A percentile compares a stretch with the other conserved stretches of the same genome.
Evolutionary conservation across 1,140 invertebrate genomes (phyloP).

Genomic region (Achroia grisella): DNA sequence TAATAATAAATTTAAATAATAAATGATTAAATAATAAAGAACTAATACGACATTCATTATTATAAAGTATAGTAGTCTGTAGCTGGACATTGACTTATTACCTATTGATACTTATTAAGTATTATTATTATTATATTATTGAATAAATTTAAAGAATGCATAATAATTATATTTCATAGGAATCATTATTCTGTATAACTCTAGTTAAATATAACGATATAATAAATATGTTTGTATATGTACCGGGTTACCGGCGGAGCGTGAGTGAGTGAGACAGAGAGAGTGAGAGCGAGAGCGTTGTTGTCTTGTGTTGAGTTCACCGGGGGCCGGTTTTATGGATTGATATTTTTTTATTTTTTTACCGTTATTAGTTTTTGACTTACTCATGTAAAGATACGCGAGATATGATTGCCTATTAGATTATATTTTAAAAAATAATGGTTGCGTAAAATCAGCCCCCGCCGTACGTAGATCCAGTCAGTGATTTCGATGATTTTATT

Average conservation of each 20-base stretch:
- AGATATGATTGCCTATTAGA: slow-evolving; percentile 70
- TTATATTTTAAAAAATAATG: slow-evolving; percentile 74
- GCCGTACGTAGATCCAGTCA: slow-evolving; percentile 65
- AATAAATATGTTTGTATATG: slow-evolving; percentile 72
- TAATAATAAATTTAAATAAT: slow-evolving; percentile 70
- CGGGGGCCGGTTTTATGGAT: slow-evolving; percentile 65
- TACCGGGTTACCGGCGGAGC: slow-evolving; percentile 46
- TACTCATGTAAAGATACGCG: slow-evolving; percentile 65
- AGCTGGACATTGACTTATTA: slow-evolving; percentile 70
- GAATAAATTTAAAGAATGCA: slow-evolving; percentile 72
- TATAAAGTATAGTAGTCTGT: slow-evolving; percentile 70
- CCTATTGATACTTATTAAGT: slow-evolving; percentile 73
- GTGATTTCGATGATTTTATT: slow-evolving; percentile 72
- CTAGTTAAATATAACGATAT: slow-evolving; percentile 74
- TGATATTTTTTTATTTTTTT: slow-evolving; percentile 74
- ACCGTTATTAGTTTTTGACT: slow-evolving; percentile 72
- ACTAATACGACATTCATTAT: slow-evolving; percentile 72
- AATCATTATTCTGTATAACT: slow-evolving; percentile 76
- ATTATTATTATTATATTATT: slow-evolving; percentile 71
- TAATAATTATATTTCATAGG: slow-evolving; percentile 76
- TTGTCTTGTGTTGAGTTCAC: slow-evolving; percentile 49
- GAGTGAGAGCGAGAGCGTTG: too few species aligned
- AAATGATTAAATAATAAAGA: slow-evolving; percentile 55
- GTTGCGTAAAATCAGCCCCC: slow-evolving; percentile 64
- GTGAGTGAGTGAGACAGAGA: too few species aligned